Evolutionary conservation across 2,888 invertebrate genomes (phyloP), one percentile per base, ranked within the genome.

Genomic region (Saturnia pavonia): DNA sequence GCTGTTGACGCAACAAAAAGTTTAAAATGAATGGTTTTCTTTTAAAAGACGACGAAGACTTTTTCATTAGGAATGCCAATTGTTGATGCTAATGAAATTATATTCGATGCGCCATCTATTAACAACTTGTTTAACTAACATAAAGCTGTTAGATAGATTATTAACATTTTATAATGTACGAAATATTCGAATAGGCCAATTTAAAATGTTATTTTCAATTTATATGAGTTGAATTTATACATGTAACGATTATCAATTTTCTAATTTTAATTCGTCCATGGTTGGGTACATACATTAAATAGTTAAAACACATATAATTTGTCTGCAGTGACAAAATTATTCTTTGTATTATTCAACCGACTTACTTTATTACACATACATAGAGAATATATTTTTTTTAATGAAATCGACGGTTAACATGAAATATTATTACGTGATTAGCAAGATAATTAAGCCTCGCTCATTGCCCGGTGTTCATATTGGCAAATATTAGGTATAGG

Each of bases 401-500:
- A 54, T 54, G 9, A 27, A 57, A 57, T 57, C 14, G 25, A 60
- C 25, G 57, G 27, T 14, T 11, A 60, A 60, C 27, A 60, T 27
- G 14, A 25, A 27, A 14, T 27, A 54, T 54, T 54, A 57, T 57
- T 27, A 27, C 22, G 22, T 22, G 22, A 27, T 60, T 60, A 27
- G 11, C 3, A 60, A 27, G 57, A 27, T 60, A 60, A 60, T 60
- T 12, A 77, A 80, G 72, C 82, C 82, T 86, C 85, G 83, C 82
- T 77, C 75, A 75, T 81, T 79, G 78, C 77, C 75, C 73, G 72
- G 76, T 80, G 73, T 86, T 83, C 85, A 87, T 86, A 85, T 89
- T 87, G 88, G 86, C 88, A 88, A 89, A 87, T 82, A 77, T 78
- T 77, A 48, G 48, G 43, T 27, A 27, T 19, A 12, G n/a, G 34